Evolutionary conservation across 2,797 vertebrate genomes (phyloP), one percentile per base, ranked within the genome.

Genomic region (Eleutherodactylus coqui): DNA sequence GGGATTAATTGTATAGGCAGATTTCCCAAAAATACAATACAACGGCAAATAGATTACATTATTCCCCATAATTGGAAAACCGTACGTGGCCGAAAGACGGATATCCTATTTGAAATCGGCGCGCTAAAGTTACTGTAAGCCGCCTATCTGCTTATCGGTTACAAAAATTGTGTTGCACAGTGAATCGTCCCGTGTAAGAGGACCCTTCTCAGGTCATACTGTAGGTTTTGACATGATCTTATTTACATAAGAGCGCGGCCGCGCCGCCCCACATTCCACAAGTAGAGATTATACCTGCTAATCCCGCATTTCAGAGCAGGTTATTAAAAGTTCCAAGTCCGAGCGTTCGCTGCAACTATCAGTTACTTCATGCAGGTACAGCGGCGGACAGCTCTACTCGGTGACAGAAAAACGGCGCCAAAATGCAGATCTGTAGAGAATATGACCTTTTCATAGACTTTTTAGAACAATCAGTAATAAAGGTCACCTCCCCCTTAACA

Each of bases 271-370:
- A 24, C 79, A 82, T 82, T 70, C 79, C 47, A 4, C 64, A 13
- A 7, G 13, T 3, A 51, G 78, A 80, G 79, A 82, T 82, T 82
- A 82, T 36, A 70, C 27, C 62, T 24, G n/a, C 62, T 82, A 82
- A 82, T 70, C 79, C 79, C 5, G 64, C 45, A 0, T 6, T 8
- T 9, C 43, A 47, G 16, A 13, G 69, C 41, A 17, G 82, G 70
- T 58, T 84, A 84, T 84, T 84, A 75, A 76, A 49, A 84, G 82
- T 75, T 10, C 82, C 70, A 84, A 84, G 82, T 84, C 82, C 82
- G 64, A 55, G 29, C 51, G 53, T 83, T 47, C 29, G 29, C 79
- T 51, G 79, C 13, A 14, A 51, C 69, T 64, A 64, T 60, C 9
- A 24, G 43, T 49, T 9, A n/a, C 5, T 60, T 75, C 70, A 38